These are phyloP conservation scores for Masnerella sp. DNA, from an alignment of 2,888 invertebrate species.

Conservation along the genomic window DNA sequence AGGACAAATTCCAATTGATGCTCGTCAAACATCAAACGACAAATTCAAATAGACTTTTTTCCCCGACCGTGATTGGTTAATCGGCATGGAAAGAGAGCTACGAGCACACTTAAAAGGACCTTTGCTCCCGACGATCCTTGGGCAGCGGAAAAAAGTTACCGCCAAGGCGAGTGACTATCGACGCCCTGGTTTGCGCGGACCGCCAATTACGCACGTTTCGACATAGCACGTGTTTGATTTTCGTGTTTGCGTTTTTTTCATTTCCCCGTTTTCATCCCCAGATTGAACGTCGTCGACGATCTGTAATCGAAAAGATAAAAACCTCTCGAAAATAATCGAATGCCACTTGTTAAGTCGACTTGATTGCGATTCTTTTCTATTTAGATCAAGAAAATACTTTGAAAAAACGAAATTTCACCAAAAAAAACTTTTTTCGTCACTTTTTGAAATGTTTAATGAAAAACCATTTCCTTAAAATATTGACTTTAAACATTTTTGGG, in stretches of 20 bases:
- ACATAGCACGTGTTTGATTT: constrained; percentile 26
- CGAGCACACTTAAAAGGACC: constrained; percentile 40
- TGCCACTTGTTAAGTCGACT: constrained; percentile 28
- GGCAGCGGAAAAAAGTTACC: constrained; percentile 46
- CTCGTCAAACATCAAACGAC: constrained; percentile 5
- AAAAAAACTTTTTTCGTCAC: no score
- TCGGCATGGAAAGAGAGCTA: constrained; percentile 19
- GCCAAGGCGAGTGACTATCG: constrained; percentile 73
- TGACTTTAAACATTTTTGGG: no score
- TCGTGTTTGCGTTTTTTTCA: constrained; percentile 6
- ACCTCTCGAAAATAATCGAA: constrained; percentile 35
- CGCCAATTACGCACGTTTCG: constrained; percentile 46
- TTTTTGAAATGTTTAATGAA: no score
- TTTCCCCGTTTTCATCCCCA: constrained; percentile 17
- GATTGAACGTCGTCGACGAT: constrained; percentile 4
- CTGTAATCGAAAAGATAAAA: constrained; percentile 41
- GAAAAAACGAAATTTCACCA: no score
- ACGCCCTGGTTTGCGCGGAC: constrained; percentile 65
- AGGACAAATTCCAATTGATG: not conserved
- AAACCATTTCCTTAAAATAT: no score
- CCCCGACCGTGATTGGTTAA: constrained; percentile 10
- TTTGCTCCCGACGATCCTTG: constrained; percentile 61
- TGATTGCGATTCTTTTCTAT: no score
- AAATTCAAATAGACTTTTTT: constrained; percentile 36
- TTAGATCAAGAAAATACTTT: no score